These are phyloP conservation scores for Calvadosia cruxmelitensis DNA, from an alignment of 30 jellyfish, hydroid and myxozoan genomes.

Conservation along the genomic window DNA sequence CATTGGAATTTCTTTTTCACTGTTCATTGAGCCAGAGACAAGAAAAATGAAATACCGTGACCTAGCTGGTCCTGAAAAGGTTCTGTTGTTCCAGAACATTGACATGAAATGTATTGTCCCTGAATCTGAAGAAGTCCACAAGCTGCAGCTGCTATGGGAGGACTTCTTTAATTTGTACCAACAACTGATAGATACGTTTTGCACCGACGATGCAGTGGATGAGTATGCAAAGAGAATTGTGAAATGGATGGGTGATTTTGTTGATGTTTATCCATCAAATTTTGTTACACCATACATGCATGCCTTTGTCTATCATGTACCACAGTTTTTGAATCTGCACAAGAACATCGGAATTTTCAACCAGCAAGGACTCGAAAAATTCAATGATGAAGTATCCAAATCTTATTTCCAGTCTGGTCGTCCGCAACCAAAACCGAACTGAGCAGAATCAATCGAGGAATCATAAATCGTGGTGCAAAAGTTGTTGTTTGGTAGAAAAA, in stretches of 20 bases:
- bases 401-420: background rate
- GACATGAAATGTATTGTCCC: conserved; percentile 16
- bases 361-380: background rate
- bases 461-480: no score
- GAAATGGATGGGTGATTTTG: conserved; percentile 3
- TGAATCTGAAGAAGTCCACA: background rate
- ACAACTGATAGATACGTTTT: background rate
- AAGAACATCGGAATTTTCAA: background rate
- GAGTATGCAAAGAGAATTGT: background rate
- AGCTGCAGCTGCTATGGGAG: conserved; percentile 16
- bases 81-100: background rate
- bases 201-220: background rate
- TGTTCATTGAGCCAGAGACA: conserved; percentile 3
- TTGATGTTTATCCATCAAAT: background rate
- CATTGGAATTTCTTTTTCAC: background rate
- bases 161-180: background rate
- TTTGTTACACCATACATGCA: conserved; percentile 1
- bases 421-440: no score
- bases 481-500: no score
- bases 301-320: background rate
- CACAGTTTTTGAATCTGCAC: background rate
- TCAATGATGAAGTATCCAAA: background rate
- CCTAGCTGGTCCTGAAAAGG: conserved; percentile 27
- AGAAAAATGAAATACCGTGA: conserved; percentile 7
- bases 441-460: no score